Conservation (phyloP, 2,888 invertebrate genomes). For the Lypha dubia region DNA sequence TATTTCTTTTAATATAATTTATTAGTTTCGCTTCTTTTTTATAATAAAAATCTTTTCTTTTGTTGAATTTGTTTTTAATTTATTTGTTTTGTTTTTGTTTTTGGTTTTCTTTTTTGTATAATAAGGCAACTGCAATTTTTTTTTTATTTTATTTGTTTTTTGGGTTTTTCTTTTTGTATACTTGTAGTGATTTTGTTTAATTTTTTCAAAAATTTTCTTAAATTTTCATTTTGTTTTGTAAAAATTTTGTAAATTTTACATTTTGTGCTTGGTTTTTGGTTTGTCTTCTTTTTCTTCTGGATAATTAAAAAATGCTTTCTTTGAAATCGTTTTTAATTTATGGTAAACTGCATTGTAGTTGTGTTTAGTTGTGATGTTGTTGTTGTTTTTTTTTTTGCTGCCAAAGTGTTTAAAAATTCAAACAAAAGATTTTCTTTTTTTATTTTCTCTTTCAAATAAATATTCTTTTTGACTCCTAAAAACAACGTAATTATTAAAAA, state of each 20-base stretch:
- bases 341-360: constrained; percentile 73
- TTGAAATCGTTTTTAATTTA: constrained; percentile 62
- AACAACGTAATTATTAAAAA: constrained; percentile 79
- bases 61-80: constrained; percentile 62
- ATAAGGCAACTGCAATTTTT: constrained; percentile 82
- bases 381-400: constrained; percentile 61
- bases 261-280: constrained; percentile 62
- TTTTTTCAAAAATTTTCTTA: constrained; percentile 66
- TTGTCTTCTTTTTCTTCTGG: constrained; percentile 37
- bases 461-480: constrained; percentile 79
- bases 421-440: constrained; percentile 71
- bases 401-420: constrained; percentile 67
- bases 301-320: constrained; percentile 41
- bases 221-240: constrained; percentile 65
- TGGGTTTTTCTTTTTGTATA: constrained; percentile 59
- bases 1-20: constrained; percentile 67
- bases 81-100: constrained; percentile 55
- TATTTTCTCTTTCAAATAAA: constrained; percentile 60
- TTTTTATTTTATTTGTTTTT: constrained; percentile 72
- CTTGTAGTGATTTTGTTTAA: constrained; percentile 66
- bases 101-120: constrained; percentile 67
- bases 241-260: constrained; percentile 64
- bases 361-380: constrained; percentile 22
- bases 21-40: constrained; percentile 52
- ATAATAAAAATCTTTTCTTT: constrained; percentile 69